phyloP scores from a whole-genome alignment of 2,113 vertebrate species.

The Plecotus auritus region DNA sequence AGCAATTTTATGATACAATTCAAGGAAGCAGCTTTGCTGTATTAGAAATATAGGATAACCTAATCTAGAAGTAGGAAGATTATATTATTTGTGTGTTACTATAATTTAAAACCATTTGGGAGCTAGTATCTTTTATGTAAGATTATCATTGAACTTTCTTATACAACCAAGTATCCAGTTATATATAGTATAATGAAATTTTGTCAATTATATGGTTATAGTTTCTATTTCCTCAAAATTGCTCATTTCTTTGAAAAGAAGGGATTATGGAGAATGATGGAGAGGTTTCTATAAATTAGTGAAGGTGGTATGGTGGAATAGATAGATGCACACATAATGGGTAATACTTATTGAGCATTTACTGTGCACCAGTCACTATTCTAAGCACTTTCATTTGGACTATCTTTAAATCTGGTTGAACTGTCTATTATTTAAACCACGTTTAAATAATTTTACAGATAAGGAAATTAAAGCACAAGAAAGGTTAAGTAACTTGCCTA shows the following conservation, averaged over 20 bases:
- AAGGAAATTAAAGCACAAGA: neutral
- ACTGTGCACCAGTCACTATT: neutral
- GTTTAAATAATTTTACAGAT: neutral
- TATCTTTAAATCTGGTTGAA: neutral
- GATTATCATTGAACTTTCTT: neutral
- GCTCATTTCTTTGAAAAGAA: neutral
- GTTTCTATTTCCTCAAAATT: slow-evolving; percentile 10
- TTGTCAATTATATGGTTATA: neutral
- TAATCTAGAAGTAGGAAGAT: neutral
- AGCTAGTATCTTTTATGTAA: neutral
- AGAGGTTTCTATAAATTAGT: neutral
- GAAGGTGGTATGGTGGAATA: neutral
- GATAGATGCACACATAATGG: neutral
- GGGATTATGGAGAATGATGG: neutral
- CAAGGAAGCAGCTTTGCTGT: slow-evolving; percentile 30
- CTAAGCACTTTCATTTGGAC: slow-evolving; percentile 2
- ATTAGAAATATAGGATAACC: neutral
- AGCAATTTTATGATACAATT: neutral
- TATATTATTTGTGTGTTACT: slow-evolving; percentile 14
- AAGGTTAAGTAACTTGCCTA: neutral
- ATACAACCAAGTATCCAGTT: neutral
- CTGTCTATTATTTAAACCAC: neutral
- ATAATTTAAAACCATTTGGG: neutral
- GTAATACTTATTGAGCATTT: neutral
- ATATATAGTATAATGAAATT: neutral